Evolutionary conservation across 2,113 vertebrate genomes (phyloP).

Genomic region (Leucoraja erinaceus): DNA sequence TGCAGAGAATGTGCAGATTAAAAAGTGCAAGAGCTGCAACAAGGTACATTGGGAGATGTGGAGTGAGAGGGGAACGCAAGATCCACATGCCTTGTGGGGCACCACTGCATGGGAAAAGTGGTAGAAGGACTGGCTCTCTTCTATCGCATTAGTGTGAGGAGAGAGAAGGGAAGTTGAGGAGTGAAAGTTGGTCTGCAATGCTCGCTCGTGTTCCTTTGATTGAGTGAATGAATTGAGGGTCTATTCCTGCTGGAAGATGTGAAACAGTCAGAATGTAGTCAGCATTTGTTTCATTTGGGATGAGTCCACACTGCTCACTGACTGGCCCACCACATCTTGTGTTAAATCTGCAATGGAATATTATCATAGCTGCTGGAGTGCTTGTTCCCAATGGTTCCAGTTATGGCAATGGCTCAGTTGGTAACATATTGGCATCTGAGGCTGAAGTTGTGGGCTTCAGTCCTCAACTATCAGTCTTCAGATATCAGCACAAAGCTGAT

Average conservation of each 20-base stretch:
- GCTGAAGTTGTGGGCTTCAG: no score
- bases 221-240: not conserved
- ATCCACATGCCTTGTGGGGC: not conserved
- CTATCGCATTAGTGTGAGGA: not conserved
- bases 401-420: no score
- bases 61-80: not conserved
- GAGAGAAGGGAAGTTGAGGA: not conserved
- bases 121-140: not conserved
- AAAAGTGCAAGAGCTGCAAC: no score
- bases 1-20: no score
- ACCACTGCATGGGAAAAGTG: not conserved
- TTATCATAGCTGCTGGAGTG: not conserved
- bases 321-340: not conserved
- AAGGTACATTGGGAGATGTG: no score
- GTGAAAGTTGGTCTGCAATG: no score
- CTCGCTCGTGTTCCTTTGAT: no score
- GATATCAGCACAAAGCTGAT: no score
- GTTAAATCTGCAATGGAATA: not conserved
- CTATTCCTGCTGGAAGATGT: not conserved
- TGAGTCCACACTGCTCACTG: not conserved
- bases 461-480: no score
- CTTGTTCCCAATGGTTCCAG: not conserved
- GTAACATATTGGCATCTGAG: no score
- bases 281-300: not conserved
- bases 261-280: not conserved